A percentile compares a stretch with the other conserved stretches of the same genome.
Evolutionary conservation across 2,113 vertebrate genomes (phyloP).

Genomic region (Heloderma charlesbogerti): DNA sequence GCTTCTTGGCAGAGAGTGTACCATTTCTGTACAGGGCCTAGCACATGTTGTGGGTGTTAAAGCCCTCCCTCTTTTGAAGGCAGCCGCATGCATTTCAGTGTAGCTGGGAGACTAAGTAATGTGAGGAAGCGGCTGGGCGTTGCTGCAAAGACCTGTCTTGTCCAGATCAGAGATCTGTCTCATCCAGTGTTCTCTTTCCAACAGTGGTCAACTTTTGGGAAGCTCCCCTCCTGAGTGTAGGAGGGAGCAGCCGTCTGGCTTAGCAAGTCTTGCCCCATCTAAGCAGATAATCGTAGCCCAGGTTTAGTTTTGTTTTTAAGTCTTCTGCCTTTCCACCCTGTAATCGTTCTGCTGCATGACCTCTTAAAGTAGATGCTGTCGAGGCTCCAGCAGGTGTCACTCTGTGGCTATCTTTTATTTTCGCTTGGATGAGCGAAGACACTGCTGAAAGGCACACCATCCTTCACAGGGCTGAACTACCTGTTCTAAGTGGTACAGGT

Average conservation of each 20-base stretch:
- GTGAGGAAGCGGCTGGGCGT: too few species aligned
- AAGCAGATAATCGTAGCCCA: not conserved
- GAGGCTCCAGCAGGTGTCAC: not conserved
- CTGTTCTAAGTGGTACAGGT: not conserved
- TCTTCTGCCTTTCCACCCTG: not conserved
- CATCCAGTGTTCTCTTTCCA: not conserved
- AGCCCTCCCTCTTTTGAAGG: not conserved
- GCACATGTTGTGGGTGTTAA: not conserved
- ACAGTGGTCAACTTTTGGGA: not conserved
- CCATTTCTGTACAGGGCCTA: too few species aligned
- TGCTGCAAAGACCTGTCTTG: not conserved
- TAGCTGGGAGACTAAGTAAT: too few species aligned
- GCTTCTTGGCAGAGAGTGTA: not conserved
- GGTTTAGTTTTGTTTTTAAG: not conserved
- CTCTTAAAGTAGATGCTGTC: not conserved
- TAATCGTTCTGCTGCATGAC: too few species aligned
- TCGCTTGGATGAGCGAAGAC: not conserved
- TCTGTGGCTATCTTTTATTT: not conserved
- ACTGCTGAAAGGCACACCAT: not conserved
- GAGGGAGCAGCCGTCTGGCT: not conserved
- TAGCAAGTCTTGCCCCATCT: too few species aligned
- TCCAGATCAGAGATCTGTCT: not conserved
- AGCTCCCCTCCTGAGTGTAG: accelerated
- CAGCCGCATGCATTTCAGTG: not conserved
- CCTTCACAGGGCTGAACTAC: not conserved